phyloP scores from a whole-genome alignment of 2,113 vertebrate genomes.

The Uropsilus gracilis region DNA sequence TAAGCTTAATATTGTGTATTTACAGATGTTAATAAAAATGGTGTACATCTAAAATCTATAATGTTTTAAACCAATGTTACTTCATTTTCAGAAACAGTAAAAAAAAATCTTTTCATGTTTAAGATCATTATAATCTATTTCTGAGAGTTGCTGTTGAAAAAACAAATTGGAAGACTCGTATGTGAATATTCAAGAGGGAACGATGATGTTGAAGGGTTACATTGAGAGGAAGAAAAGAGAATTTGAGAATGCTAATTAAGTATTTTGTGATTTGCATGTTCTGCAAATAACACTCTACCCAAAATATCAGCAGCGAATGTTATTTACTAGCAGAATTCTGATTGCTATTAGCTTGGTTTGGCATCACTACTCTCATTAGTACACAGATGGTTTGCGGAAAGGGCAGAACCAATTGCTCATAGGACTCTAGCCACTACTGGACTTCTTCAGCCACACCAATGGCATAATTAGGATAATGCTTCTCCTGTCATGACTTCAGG shows the following conservation, averaged over 20 bases:
- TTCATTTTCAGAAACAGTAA: too few species aligned
- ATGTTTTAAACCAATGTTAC: too few species aligned
- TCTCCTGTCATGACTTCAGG: conserved; percentile 39
- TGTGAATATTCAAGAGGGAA: not conserved
- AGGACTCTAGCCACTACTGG: not conserved
- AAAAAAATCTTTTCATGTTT: not conserved
- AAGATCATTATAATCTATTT: conserved; percentile 49
- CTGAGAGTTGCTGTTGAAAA: not conserved
- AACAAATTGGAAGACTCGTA: not conserved
- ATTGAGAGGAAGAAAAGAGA: not conserved
- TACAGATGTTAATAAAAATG: too few species aligned
- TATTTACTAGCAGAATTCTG: conserved; percentile 4
- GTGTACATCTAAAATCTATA: too few species aligned
- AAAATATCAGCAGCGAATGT: not conserved
- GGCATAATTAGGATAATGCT: conserved; percentile 35
- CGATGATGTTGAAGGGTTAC: not conserved
- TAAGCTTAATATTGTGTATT: too few species aligned
- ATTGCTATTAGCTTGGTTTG: not conserved
- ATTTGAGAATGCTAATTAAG: conserved; percentile 50
- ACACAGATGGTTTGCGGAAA: conserved; percentile 57
- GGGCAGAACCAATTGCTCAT: not conserved
- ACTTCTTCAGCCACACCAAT: not conserved
- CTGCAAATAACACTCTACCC: not conserved
- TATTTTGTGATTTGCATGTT: conserved; percentile 25
- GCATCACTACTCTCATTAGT: not conserved